Evolutionary conservation across 1,140 invertebrate species (phyloP), one percentile per base, ranked within the genome.

Genomic region (Trichogramma pretiosum): DNA sequence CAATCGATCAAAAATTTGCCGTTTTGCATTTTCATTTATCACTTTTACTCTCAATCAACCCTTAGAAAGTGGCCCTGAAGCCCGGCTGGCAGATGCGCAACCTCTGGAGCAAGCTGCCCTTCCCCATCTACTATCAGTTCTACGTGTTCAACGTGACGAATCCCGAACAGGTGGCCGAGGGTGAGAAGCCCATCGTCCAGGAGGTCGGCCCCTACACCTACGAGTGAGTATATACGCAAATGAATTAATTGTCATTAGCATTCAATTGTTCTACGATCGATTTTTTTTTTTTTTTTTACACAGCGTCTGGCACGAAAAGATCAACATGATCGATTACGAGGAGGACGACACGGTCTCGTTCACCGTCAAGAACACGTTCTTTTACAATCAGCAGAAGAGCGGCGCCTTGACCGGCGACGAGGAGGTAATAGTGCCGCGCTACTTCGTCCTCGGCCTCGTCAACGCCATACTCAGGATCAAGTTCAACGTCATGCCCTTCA

Each of bases 131-230:
- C 50, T 85, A 86, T 55, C 85, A 84, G 61, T 73, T 93, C 43
- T 92, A 86, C 54, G 58, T 94, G n/a, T 94, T 91, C 64, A 89
- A 93, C 60, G 74, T 91, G 4, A 86, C 84, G 1, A 95, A 95
- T 73, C 74, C 79, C 0, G 72, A 78, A 0, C 87, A 87, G 42
- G 78, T 93, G 2, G 63, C 77, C 46, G 70, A 77, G 22, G 89
- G 89, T 1, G 78, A 59, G 1, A 83, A 83, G 33, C 83, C 85
- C 0, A 74, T 76, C 4, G 54, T 89, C 0, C 69, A 85, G 56
- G 82, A 89, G 76, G 57, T 87, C 9, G 85, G 85, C 36, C 85
- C 85, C 1, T 87, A 76, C 65, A 77, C 80, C 59, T 87, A 84
- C 61, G 81, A 85, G 85, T 89, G 68, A 80, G 78, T 71, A 10